A percentile compares a stretch with the other conserved stretches of the same genome.
phyloP scores from a whole-genome alignment of 2,888 invertebrate species.

The Hermaeophaga mercurialis region DNA sequence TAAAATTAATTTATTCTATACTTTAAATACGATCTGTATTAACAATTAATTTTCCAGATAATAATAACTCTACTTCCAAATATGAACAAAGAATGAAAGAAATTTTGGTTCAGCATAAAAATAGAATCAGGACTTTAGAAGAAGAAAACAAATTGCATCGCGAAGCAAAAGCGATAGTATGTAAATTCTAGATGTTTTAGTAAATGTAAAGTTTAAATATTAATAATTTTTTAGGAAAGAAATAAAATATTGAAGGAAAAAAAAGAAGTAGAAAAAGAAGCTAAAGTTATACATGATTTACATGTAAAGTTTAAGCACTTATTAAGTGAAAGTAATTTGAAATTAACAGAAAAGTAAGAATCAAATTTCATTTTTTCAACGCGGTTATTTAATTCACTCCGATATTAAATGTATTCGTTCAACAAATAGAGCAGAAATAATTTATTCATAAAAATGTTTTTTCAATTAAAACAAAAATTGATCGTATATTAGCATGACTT shows the following conservation, averaged over 20 bases:
- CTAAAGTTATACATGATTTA: constrained; percentile 37
- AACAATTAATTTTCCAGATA: no score
- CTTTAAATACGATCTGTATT: no score
- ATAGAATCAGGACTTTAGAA: constrained; percentile 46
- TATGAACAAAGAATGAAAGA: constrained; percentile 46
- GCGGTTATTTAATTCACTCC: no score
- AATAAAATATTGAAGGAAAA: constrained; percentile 21
- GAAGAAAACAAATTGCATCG: constrained; percentile 46
- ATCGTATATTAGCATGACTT: no score
- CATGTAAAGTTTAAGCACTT: constrained; percentile 40
- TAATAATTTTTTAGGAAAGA: constrained; percentile 28
- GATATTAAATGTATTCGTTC: no score
- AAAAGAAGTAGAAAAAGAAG: constrained; percentile 36
- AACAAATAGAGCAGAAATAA: no score
- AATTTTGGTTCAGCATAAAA: constrained; percentile 47
- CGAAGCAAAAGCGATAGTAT: constrained; percentile 41
- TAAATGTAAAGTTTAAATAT: not conserved
- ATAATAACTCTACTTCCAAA: no score
- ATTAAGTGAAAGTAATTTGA: constrained; percentile 42
- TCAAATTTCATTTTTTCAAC: no score
- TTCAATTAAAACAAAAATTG: no score
- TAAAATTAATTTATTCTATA: no score
- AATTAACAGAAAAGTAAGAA: constrained; percentile 44
- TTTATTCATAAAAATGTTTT: no score
- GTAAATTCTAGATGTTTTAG: not conserved